Percentiles rank a stretch among this genome's conserved stretches.
These are phyloP conservation scores for Selene dorsalis DNA, from an alignment of 2,797 vertebrate species.

Conservation along the genomic window DNA sequence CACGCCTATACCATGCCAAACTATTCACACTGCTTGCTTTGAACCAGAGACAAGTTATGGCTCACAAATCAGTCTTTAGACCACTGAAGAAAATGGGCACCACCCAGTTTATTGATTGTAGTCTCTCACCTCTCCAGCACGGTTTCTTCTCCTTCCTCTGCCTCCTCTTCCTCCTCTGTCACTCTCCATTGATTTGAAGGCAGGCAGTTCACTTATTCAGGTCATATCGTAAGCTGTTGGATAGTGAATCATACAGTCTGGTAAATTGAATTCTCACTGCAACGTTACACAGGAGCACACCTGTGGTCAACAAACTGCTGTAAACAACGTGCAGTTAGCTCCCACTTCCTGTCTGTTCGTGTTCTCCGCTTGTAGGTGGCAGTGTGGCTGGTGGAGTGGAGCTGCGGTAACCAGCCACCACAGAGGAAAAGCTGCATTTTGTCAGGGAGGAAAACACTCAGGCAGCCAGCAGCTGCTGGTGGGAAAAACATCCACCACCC, in stretches of 20 bases:
- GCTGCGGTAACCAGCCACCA: slow-evolving; percentile 21
- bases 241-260: neutral
- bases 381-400: slow-evolving; percentile 6
- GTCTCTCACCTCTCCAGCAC: slow-evolving; percentile 71
- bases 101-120: neutral
- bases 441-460: slow-evolving; percentile 38
- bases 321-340: slow-evolving; percentile 7
- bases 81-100: neutral
- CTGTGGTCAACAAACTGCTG: neutral
- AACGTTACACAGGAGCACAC: neutral
- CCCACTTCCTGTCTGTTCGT: slow-evolving; percentile 58
- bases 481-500: neutral
- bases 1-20: neutral
- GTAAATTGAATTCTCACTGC: neutral
- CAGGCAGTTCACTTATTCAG: neutral
- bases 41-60: neutral
- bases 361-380: slow-evolving; percentile 31
- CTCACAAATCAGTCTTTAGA: neutral
- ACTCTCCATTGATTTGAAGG: slow-evolving; percentile 66
- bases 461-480: slow-evolving; percentile 39
- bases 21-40: neutral
- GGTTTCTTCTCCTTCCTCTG: slow-evolving; percentile 46
- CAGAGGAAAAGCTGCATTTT: slow-evolving; percentile 53
- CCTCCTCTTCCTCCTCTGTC: slow-evolving; percentile 51
- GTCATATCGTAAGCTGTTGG: neutral